These are phyloP conservation scores for Dynastes grantii DNA, from an alignment of 2,888 invertebrate genomes.

Conservation along the genomic window DNA sequence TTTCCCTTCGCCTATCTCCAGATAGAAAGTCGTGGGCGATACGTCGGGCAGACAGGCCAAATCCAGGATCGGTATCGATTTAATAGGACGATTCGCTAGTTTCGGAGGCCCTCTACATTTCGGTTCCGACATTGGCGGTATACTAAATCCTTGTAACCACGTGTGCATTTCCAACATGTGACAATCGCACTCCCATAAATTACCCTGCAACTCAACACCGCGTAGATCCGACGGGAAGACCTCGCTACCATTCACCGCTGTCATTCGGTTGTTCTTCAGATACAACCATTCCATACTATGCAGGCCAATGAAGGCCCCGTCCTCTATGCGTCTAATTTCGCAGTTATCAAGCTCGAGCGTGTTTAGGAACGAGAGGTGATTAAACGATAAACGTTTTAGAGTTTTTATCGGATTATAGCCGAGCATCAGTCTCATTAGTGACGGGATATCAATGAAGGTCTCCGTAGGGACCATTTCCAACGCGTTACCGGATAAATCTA, in stretches of 20 bases:
- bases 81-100: slow-evolving; percentile 79
- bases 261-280: slow-evolving; percentile 86
- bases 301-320: slow-evolving; percentile 86
- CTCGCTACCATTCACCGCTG: slow-evolving; percentile 79
- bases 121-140: slow-evolving; percentile 86
- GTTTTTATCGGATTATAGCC: slow-evolving; percentile 87
- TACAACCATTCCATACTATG: slow-evolving; percentile 88
- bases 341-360: slow-evolving; percentile 88
- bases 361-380: slow-evolving; percentile 82
- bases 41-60: slow-evolving; percentile 89
- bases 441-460: slow-evolving; percentile 84
- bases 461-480: slow-evolving; percentile 84
- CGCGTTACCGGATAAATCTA: slow-evolving; percentile 89
- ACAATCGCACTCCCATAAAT: slow-evolving; percentile 93
- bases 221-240: slow-evolving; percentile 85
- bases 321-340: slow-evolving; percentile 83
- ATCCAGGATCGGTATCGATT: slow-evolving; percentile 79
- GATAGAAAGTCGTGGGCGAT: slow-evolving; percentile 81
- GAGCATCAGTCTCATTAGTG: slow-evolving; percentile 87
- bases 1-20: slow-evolving; percentile 86
- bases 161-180: slow-evolving; percentile 82
- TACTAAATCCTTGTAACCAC: slow-evolving; percentile 85
- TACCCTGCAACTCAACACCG: slow-evolving; percentile 87
- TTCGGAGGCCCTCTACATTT: slow-evolving; percentile 82
- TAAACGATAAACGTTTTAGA: slow-evolving; percentile 82